phyloP scores from a whole-genome alignment of 2,888 invertebrate species.

The Charanyca ferruginea region DNA sequence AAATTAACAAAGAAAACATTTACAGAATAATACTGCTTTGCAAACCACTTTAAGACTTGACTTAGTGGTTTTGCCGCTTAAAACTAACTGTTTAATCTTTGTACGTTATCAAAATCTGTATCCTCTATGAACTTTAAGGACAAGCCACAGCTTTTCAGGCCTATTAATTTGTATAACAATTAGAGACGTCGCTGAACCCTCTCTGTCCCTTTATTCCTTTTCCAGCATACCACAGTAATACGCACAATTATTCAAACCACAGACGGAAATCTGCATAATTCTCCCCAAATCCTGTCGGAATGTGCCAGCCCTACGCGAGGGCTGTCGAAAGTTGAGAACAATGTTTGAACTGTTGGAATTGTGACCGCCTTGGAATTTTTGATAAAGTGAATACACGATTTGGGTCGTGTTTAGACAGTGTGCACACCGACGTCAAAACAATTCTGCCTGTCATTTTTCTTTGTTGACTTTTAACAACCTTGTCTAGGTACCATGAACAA shows the following conservation, averaged over 20 bases:
- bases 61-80: no score
- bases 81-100: slow-evolving; percentile 1
- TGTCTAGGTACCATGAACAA: no score
- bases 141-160: background rate
- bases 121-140: background rate
- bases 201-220: slow-evolving; percentile 22
- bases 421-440: background rate
- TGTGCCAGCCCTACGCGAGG: slow-evolving; percentile 36
- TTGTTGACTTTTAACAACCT: background rate
- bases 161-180: slow-evolving; percentile 43
- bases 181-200: slow-evolving; percentile 16
- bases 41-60: no score
- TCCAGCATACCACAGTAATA: slow-evolving; percentile 40
- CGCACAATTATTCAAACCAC: slow-evolving; percentile 54
- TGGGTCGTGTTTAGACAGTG: background rate
- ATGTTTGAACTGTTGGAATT: slow-evolving; percentile 39
- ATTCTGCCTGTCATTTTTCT: background rate
- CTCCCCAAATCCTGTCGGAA: slow-evolving; percentile 39
- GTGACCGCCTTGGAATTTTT: slow-evolving; percentile 53
- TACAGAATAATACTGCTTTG: no score
- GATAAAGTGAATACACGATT: slow-evolving; percentile 40
- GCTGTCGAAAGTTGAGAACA: slow-evolving; percentile 49
- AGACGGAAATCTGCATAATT: slow-evolving; percentile 57
- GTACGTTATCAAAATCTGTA: slow-evolving; percentile 1
- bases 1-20: no score